Base-by-base conservation (phyloP, 2,888 invertebrate genomes). In the Cyclophora punctaria region DNA sequence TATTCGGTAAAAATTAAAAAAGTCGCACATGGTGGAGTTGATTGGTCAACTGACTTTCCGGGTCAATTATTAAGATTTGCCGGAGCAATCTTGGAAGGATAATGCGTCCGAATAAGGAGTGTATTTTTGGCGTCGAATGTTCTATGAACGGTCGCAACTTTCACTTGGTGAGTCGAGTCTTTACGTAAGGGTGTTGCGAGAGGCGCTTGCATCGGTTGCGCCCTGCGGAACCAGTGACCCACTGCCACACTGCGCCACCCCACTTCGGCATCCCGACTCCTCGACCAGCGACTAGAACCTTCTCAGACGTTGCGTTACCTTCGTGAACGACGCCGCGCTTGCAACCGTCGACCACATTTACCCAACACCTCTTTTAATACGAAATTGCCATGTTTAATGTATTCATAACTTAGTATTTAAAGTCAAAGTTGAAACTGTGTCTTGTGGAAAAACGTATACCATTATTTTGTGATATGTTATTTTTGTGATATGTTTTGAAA, bases 131-230 rank as follows among this genome's bases (percentile, higher is more conserved):
- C 75, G 72, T 77, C 71, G 73, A 73, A 66, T 68, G 65, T 73
- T 76, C 76, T 76, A 71, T 67, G 73, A 67, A 74, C 73, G 69
- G 73, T 71, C 69, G 60, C 74, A 78, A 86, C 86, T 86, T 86
- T 86, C 86, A 84, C 77, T 65, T 34, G 63, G 68, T 67, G 73
- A 71, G 72, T 70, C 67, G 73, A 64, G 64, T 66, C 63, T 75
- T 87, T 87, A 86, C 88, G 88, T 83, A 87, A 87, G 83, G 82
- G 80, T 74, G 81, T 87, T 87, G 85, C 87, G 85, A 81, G 83
- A 87, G 85, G 50, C 62, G 63, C 55, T 63, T 55, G 58, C 67
- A 66, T 67, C 74, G 74, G 69, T 72, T 67, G 75, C 80, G 83
- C 82, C 84, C 85, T 80, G 80, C 76, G 80, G 80, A 78, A 81